Conservation (phyloP, 2,113 vertebrate species). For the rabbit (Oryctolagus cuniculus) region DNA sequence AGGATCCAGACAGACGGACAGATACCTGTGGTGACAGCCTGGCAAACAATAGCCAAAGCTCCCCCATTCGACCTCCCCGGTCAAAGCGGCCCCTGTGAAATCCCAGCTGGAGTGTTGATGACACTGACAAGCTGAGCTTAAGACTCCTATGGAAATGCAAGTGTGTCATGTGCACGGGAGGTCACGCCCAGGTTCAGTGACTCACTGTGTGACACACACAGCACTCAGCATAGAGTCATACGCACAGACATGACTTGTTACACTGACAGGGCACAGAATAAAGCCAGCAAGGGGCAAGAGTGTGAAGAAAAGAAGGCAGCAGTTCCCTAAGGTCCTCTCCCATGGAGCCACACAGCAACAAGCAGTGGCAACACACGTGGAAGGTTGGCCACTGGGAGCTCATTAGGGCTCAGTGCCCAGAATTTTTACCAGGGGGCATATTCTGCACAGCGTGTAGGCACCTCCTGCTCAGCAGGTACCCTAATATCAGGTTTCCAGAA, state of each 20-base stretch:
- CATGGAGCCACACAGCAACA: not conserved
- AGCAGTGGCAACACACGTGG: not conserved
- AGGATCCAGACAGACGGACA: not conserved
- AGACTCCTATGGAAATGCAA: not conserved
- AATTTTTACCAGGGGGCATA: not conserved
- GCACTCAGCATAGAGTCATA: not conserved
- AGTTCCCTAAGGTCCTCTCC: no score
- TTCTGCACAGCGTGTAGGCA: not conserved
- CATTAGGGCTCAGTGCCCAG: not conserved
- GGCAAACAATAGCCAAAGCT: not conserved
- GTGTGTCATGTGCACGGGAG: not conserved
- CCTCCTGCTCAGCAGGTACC: not conserved
- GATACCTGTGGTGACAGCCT: not conserved
- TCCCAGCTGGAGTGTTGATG: not conserved
- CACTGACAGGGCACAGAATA: not conserved
- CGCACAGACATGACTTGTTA: not conserved
- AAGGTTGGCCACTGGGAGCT: not conserved
- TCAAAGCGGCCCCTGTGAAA: not conserved
- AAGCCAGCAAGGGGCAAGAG: not conserved
- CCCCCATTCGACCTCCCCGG: not conserved
- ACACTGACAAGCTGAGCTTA: not conserved
- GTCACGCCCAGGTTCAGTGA: not conserved
- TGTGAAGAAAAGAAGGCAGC: no score
- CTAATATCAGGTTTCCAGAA: constrained; percentile 18
- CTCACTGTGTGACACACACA: no score